These are phyloP conservation scores for Ceratina australensis DNA, from an alignment of 1,140 invertebrate species.

Conservation along the genomic window DNA sequence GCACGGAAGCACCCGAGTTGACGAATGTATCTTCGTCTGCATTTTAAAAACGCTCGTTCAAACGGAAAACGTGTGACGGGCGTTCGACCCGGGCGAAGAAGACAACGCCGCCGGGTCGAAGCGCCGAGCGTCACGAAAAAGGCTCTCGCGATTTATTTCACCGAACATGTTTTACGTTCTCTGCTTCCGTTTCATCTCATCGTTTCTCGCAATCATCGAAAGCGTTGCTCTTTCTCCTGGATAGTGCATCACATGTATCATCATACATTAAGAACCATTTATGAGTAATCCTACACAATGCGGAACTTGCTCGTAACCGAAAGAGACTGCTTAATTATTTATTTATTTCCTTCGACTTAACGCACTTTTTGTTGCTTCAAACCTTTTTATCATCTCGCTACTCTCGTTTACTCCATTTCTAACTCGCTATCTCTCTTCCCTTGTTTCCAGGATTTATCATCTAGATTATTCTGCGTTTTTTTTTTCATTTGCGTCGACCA, in stretches of 20 bases:
- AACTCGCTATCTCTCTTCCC: slow-evolving; percentile 1
- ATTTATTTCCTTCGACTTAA: slow-evolving; percentile 19
- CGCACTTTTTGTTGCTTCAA: too few species aligned
- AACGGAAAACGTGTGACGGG: too few species aligned
- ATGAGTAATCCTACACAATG: slow-evolving; percentile 73
- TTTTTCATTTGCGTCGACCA: slow-evolving; percentile 53
- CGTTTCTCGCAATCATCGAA: slow-evolving; percentile 65
- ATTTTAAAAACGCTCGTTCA: too few species aligned
- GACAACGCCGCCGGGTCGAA: too few species aligned
- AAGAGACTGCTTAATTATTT: slow-evolving; percentile 73
- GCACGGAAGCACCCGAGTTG: slow-evolving; percentile 60
- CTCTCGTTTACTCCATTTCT: slow-evolving; percentile 1
- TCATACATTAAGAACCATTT: slow-evolving; percentile 56
- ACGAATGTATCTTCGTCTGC: slow-evolving; percentile 38
- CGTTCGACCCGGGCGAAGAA: too few species aligned
- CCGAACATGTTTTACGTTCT: slow-evolving; percentile 21
- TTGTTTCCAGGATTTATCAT: slow-evolving; percentile 27
- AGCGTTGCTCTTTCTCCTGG: slow-evolving; percentile 53
- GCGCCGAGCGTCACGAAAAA: slow-evolving; percentile 41
- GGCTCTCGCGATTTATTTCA: slow-evolving; percentile 57
- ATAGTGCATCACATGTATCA: slow-evolving; percentile 60
- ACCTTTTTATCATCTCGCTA: neutral
- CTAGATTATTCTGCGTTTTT: slow-evolving; percentile 23
- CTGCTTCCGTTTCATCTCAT: slow-evolving; percentile 49
- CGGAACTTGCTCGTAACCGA: slow-evolving; percentile 79